Evolutionary conservation across 1,140 invertebrate genomes (phyloP), one percentile per base, ranked within the genome.

Genomic region (Lerema accius): DNA sequence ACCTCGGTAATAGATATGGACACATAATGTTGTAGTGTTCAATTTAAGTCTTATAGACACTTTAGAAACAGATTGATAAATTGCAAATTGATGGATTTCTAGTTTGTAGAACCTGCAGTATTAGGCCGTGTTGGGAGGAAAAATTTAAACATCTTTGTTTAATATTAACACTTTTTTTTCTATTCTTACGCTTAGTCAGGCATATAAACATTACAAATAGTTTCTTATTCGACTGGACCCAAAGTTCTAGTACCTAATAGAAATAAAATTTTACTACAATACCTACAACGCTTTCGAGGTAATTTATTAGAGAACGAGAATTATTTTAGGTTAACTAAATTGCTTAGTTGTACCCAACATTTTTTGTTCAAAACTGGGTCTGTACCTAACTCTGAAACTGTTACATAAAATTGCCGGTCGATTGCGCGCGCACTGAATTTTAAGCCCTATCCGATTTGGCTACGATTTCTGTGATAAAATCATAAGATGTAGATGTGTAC

Each of bases 321-420:
- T 13, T 14, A 28, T 48, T 14, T 7, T 1, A 48, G 11, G 10
- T 37, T 37, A 37, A 37, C 1, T 37, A 37, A 28, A 26, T 48
- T 28, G 11, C 45, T 14, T 3, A 1, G 5, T 6, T 6, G 23
- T 28, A 14, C 11, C 4, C 5, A 26, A 14, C 3, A 23, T 23
- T 28, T 37, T 28, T 28, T 48, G 45, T 48, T 48, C n/a, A 28
- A 28, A 48, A 48, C 23, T 26, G 19, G 23, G 13, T 48, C 45
- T 4, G 45, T 48, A 48, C 45, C 19, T 48, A 48, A 48, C 19
- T 48, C 45, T 28, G 23, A 28, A 48, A 28, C 17, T 48, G 45
- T 48, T 48, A 48, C 45, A 48, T 48, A 46, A 48, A 48, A 48
- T 48, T 48, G 45, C 11, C 23, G 45, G 45, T 48, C 45, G 23